Conservation (phyloP, 2,113 vertebrate species). For the Nicator chloris region DNA sequence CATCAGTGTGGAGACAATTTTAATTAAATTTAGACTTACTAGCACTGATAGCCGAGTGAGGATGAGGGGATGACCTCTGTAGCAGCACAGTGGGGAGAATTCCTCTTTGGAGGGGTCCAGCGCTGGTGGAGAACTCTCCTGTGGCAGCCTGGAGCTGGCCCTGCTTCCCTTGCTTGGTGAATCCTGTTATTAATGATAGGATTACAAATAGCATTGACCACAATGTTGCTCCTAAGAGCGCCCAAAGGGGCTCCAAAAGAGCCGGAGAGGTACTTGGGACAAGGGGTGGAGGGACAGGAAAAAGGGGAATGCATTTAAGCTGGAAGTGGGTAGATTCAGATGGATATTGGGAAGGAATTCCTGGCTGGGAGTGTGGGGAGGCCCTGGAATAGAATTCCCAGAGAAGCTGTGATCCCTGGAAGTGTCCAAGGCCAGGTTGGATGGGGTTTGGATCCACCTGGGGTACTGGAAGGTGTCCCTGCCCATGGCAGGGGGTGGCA, state of each 20-base stretch:
- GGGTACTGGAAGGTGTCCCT: background rate
- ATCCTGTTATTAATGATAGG: background rate
- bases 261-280: background rate
- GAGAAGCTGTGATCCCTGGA: background rate
- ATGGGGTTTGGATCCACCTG: background rate
- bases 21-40: background rate
- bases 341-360: background rate
- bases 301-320: background rate
- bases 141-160: background rate
- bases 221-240: background rate
- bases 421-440: background rate
- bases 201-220: background rate
- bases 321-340: background rate
- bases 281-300: background rate
- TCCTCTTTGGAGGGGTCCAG: background rate
- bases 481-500: background rate
- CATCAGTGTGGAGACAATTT: background rate
- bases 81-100: background rate
- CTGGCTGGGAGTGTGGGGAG: fast-evolving
- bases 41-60: fast-evolving
- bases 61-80: background rate
- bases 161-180: background rate
- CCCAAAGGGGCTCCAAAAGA: background rate
- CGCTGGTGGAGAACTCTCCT: background rate
- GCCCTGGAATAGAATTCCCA: background rate